phyloP scores from a whole-genome alignment of 2,113 vertebrate species.

The Phyllopteryx taeniolatus region DNA sequence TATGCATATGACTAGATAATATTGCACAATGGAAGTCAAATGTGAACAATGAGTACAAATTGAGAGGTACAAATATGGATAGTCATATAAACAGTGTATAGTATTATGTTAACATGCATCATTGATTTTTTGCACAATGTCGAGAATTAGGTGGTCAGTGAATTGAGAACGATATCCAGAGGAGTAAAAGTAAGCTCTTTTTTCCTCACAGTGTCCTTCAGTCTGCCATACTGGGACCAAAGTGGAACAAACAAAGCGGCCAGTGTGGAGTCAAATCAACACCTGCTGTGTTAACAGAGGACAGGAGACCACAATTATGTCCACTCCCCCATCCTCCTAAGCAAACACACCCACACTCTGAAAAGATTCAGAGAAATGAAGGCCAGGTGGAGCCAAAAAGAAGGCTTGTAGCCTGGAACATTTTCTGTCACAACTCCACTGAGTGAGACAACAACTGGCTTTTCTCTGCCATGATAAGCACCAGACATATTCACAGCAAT shows the following conservation, averaged over 20 bases:
- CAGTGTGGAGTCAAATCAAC: constrained; percentile 59
- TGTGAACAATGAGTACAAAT: no score
- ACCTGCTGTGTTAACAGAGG: constrained; percentile 65
- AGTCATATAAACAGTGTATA: neutral
- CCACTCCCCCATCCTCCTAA: neutral
- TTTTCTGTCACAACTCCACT: constrained; percentile 50
- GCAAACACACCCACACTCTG: constrained; percentile 4
- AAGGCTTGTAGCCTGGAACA: constrained; percentile 12
- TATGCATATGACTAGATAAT: no score
- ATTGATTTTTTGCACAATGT: no score
- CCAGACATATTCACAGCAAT: constrained; percentile 34
- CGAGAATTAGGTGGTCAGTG: constrained; percentile 28
- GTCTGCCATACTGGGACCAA: constrained; percentile 39
- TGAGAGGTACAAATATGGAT: no score
- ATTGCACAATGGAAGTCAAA: no score
- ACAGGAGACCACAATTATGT: constrained; percentile 15
- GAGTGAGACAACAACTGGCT: constrained; percentile 42
- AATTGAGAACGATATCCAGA: constrained; percentile 27
- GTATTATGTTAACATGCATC: no score
- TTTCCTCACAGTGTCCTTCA: constrained; percentile 54
- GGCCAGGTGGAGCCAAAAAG: constrained; percentile 49
- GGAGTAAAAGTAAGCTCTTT: constrained; percentile 21
- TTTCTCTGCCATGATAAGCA: constrained; percentile 47
- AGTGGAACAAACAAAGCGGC: constrained; percentile 61
- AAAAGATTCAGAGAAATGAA: constrained; percentile 54